These are phyloP conservation scores for Acrocephalus arundinaceus DNA, from an alignment of 2,113 vertebrate genomes.

Conservation along the genomic window DNA sequence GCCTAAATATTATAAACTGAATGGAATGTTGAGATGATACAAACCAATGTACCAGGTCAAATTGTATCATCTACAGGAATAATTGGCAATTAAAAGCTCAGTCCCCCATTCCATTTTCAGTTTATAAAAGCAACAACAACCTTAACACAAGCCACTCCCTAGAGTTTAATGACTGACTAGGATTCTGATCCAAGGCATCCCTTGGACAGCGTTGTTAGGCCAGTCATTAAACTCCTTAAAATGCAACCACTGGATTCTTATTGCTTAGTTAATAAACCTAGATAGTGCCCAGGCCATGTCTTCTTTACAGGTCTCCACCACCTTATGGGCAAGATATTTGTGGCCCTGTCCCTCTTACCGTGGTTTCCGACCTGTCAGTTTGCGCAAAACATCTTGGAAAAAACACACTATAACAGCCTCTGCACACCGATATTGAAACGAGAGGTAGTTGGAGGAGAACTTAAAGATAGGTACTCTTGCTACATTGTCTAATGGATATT, in stretches of 20 bases:
- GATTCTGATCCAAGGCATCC: not conserved
- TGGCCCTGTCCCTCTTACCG: constrained; percentile 85
- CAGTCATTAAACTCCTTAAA: constrained; percentile 45
- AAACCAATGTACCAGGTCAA: not conserved
- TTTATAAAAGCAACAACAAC: constrained; percentile 76
- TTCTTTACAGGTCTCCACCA: constrained; percentile 70
- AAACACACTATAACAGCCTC: constrained; percentile 77
- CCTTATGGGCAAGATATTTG: constrained; percentile 67
- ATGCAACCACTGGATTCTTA: constrained; percentile 54
- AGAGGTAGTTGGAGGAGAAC: constrained; percentile 77
- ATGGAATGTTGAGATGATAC: constrained; percentile 51
- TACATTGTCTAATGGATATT: constrained; percentile 86
- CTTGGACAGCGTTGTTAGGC: not conserved
- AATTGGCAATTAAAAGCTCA: not conserved
- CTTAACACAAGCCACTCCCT: constrained; percentile 35
- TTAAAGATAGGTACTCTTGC: constrained; percentile 83
- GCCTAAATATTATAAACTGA: constrained; percentile 70
- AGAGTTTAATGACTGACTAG: not conserved
- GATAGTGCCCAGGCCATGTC: constrained; percentile 69
- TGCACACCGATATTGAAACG: constrained; percentile 80
- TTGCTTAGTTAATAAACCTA: constrained; percentile 68
- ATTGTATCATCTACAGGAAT: constrained; percentile 14
- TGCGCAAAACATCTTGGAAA: constrained; percentile 57
- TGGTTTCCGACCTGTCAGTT: constrained; percentile 87
- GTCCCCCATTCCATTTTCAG: constrained; percentile 47